Evolutionary conservation across 2,888 invertebrate genomes (phyloP).

Genomic region (Cepaea hortensis): DNA sequence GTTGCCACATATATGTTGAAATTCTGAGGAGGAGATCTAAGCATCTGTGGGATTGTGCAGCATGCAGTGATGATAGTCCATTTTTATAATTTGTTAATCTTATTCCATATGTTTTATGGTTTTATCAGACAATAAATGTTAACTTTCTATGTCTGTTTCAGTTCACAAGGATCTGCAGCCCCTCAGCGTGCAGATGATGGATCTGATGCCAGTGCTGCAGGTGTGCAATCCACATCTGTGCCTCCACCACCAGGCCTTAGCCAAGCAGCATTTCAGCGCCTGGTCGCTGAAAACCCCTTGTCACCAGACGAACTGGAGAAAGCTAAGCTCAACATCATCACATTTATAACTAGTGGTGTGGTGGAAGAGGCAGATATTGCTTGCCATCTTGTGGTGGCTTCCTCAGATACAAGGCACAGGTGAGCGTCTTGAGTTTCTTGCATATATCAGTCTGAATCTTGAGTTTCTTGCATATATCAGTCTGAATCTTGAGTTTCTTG

Average conservation of each 20-base stretch:
- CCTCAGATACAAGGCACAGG: slow-evolving; percentile 86
- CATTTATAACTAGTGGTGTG: slow-evolving; percentile 87
- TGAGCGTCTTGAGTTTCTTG: slow-evolving; percentile 42
- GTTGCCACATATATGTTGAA: too few species aligned
- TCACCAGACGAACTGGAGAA: slow-evolving; percentile 82
- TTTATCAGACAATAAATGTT: too few species aligned
- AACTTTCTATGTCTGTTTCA: slow-evolving; percentile 18
- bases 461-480: too few species aligned
- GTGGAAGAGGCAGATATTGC: slow-evolving; percentile 86
- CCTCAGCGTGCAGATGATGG: slow-evolving; percentile 28
- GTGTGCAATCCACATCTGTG: slow-evolving; percentile 54
- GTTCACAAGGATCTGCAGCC: slow-evolving; percentile 41
- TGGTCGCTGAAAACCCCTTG: slow-evolving; percentile 68
- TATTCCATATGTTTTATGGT: too few species aligned
- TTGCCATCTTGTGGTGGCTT: slow-evolving; percentile 87
- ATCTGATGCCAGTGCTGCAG: slow-evolving; percentile 43
- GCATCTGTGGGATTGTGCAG: background rate
- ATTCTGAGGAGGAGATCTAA: too few species aligned
- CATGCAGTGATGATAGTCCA: background rate
- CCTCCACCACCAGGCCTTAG: slow-evolving; percentile 71
- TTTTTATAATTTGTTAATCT: too few species aligned
- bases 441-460: too few species aligned
- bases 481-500: too few species aligned
- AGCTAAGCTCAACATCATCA: slow-evolving; percentile 87
- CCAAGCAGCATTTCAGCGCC: slow-evolving; percentile 66